Evolutionary conservation across 2,113 vertebrate genomes (phyloP).

Genomic region (Sterna hirundo): DNA sequence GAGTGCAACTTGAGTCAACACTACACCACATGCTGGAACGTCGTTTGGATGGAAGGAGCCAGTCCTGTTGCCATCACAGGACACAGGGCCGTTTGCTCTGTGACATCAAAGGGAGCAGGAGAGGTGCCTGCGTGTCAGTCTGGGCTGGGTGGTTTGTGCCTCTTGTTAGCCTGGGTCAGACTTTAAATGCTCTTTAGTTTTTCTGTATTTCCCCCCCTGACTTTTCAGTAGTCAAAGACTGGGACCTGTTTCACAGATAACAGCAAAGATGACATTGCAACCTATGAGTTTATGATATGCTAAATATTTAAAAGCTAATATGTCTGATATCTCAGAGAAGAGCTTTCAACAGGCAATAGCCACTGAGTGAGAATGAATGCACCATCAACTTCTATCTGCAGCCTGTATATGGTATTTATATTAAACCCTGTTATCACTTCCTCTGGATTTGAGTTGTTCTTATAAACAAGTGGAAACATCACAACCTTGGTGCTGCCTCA

Average conservation of each 20-base stretch:
- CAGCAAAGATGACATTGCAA: neutral
- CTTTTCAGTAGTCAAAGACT: neutral
- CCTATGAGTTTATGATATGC: neutral
- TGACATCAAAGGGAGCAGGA: neutral
- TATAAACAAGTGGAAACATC: neutral
- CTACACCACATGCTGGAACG: neutral
- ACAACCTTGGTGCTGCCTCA: neutral
- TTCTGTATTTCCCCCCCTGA: neutral
- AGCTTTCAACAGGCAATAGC: neutral
- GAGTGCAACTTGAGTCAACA: neutral
- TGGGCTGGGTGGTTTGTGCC: neutral
- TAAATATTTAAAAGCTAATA: neutral
- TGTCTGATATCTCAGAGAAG: neutral
- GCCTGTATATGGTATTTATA: neutral
- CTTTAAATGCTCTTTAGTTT: neutral
- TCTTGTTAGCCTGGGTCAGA: neutral
- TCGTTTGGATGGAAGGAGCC: neutral
- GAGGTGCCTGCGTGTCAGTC: rapidly evolving
- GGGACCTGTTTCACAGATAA: neutral
- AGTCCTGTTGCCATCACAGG: neutral
- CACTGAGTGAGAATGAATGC: neutral
- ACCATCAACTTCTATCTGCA: neutral
- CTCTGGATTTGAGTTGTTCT: neutral
- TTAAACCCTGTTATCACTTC: neutral
- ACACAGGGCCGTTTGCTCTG: neutral